A percentile compares a stretch with the other conserved stretches of the same genome.
These are phyloP conservation scores for Pangasius macronema DNA, from an alignment of 2,797 vertebrate species.

Conservation along the genomic window DNA sequence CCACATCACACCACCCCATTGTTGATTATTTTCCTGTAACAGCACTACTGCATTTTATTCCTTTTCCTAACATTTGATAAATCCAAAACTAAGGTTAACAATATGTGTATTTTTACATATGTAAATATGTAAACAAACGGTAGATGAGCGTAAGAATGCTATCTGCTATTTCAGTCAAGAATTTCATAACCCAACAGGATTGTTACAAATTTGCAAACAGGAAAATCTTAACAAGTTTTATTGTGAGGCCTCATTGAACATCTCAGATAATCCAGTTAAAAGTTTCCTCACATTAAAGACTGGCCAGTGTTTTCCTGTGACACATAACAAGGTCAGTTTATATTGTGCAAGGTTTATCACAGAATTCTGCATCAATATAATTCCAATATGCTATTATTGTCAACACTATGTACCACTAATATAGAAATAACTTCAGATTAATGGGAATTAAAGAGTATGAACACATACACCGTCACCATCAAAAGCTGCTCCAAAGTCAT, in stretches of 20 bases:
- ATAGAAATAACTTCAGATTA: neutral
- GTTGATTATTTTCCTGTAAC: neutral
- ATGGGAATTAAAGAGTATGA: neutral
- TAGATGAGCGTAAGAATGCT: neutral
- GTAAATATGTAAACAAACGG: neutral
- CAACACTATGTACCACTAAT: neutral
- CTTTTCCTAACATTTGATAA: neutral
- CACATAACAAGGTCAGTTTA: neutral
- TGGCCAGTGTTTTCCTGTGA: neutral
- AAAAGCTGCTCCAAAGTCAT: conserved; percentile 96
- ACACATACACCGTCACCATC: conserved; percentile 93
- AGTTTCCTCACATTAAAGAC: too few relatives aligned
- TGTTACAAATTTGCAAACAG: neutral
- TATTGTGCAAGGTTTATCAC: neutral
- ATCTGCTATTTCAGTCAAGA: neutral
- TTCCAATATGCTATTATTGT: neutral
- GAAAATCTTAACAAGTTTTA: neutral
- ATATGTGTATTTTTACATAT: neutral
- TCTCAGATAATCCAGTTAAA: neutral
- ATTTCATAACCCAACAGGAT: neutral
- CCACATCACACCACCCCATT: neutral
- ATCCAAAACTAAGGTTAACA: neutral
- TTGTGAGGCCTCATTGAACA: neutral
- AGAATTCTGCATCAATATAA: neutral
- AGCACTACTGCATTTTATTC: neutral